These are phyloP conservation scores for Brachypalpus laphriformis DNA, from an alignment of 2,888 invertebrate species.

Conservation along the genomic window DNA sequence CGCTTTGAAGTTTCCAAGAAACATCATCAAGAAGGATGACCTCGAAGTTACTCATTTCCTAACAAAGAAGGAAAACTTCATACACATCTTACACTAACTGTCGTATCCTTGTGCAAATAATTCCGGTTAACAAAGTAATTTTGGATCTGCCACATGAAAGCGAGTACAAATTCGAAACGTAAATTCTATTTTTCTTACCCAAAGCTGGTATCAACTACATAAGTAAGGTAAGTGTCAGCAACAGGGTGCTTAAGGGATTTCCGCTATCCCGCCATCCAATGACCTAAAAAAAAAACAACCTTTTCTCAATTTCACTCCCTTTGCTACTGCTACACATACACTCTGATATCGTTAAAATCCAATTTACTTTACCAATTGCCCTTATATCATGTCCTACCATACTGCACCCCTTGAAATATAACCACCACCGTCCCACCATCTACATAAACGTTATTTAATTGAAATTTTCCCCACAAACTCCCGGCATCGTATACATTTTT, in stretches of 20 bases:
- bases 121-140: constrained; percentile 31
- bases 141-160: constrained; percentile 4
- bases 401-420: constrained; percentile 39
- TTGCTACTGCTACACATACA: not conserved
- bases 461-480: constrained; percentile 52
- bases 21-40: not conserved
- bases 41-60: not conserved
- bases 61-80: not conserved
- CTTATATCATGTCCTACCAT: constrained; percentile 65
- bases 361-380: constrained; percentile 73
- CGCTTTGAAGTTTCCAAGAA: not conserved
- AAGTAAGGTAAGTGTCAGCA: constrained; percentile 66
- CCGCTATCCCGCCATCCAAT: constrained; percentile 30
- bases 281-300: constrained; percentile 23
- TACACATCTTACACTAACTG: not conserved
- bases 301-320: not conserved
- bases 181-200: not conserved
- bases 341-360: constrained; percentile 72
- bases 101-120: constrained; percentile 9
- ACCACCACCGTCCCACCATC: constrained; percentile 52
- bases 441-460: constrained; percentile 73
- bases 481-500: constrained; percentile 30
- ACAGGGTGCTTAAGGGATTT: constrained; percentile 63
- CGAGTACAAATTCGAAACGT: constrained; percentile 9
- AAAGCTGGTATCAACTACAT: constrained; percentile 38